Conservation (phyloP, 2,797 vertebrate genomes). For the Rhinatrema bivittatum region DNA sequence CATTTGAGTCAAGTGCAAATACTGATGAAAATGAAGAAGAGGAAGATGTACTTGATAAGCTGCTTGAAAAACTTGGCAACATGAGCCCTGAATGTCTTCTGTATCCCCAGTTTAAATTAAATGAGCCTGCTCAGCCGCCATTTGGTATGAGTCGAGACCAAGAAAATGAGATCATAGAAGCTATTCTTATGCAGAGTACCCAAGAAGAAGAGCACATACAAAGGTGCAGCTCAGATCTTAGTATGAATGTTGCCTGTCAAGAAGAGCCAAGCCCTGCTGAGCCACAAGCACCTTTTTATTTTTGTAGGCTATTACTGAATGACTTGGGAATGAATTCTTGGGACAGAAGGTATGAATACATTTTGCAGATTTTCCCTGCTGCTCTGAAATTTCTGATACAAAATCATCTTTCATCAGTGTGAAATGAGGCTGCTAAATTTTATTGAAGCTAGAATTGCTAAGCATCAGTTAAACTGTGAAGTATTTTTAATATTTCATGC, state of each 20-base stretch:
- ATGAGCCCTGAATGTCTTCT: conserved; percentile 88
- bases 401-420: no score
- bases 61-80: conserved; percentile 79
- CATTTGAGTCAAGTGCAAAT: conserved; percentile 14
- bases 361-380: accelerated
- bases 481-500: no score
- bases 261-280: conserved; percentile 65
- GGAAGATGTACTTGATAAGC: conserved; percentile 72
- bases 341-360: conserved; percentile 81
- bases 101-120: conserved; percentile 73
- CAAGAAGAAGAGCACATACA: conserved; percentile 71
- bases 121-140: conserved; percentile 77
- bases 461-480: not conserved
- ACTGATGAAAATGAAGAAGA: conserved; percentile 53
- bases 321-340: conserved; percentile 97
- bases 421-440: no score
- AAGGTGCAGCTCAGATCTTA: conserved; percentile 50
- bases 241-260: conserved; percentile 61
- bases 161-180: conserved; percentile 70
- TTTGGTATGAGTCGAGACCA: conserved; percentile 79
- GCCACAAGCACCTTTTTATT: conserved; percentile 85
- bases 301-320: conserved; percentile 85
- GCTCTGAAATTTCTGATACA: not conserved
- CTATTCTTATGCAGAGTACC: conserved; percentile 68
- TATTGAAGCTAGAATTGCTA: not conserved